Evolutionary conservation across 2,797 vertebrate genomes (phyloP), one percentile per base, ranked within the genome.

Genomic region (Knipowitschia caucasica): DNA sequence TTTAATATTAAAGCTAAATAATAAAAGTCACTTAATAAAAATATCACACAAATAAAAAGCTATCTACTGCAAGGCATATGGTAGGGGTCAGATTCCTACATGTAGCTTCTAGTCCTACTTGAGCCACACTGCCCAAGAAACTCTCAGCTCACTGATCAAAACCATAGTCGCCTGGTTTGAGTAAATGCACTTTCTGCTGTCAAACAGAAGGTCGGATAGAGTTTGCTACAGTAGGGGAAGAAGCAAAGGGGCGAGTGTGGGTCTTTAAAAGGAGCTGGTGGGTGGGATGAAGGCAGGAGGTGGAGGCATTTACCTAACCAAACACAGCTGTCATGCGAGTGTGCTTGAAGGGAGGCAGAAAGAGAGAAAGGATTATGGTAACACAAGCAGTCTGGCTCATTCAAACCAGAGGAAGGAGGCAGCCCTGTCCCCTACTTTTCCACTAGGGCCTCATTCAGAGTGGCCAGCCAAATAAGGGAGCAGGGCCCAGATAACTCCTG

Each of bases 261-360:
- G 3, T 53, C 62, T 73, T 77, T 77, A 75, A 78, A 69, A 73
- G 58, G 75, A 76, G 73, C 62, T 56, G 21, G 64, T 61, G 63
- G 64, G 74, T 56, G 68, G 62, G 65, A 55, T 69, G 30, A 45
- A 34, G 46, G 36, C 21, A 40, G 29, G 23, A 17, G 50, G 55
- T 51, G 52, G 33, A 30, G 46, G 73, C 79, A 84, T 88, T 88
- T 83, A 85, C 80, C 86, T 86, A 85, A 85, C 78, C 78, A 90
- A 89, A 88, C 84, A 89, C 86, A 89, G 87, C 83, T 88, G 87
- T 69, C 54, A 50, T 61, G 34, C 18, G 14, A 75, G 64, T 62
- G 65, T 60, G 40, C 69, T 45, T 76, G 55, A 40, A 53, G 57
- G 67, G 69, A 53, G 49, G 52, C 55, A 67, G 59, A 71, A 67